phyloP scores from a whole-genome alignment of 1,140 invertebrate genomes.

The Tetragonula clypearis region DNA sequence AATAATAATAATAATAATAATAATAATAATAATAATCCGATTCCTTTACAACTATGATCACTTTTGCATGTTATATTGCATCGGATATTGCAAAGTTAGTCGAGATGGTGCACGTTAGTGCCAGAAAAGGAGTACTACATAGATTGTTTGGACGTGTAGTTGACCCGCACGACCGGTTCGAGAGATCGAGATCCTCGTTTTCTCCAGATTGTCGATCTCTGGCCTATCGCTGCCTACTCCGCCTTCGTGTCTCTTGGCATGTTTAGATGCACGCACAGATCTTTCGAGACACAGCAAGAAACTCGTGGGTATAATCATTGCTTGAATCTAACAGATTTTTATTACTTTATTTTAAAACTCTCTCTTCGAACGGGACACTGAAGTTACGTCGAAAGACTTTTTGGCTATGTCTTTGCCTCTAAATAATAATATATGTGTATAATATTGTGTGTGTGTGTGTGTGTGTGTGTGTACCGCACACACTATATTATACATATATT shows the following conservation, averaged over 20 bases:
- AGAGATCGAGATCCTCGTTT: slow-evolving; percentile 49
- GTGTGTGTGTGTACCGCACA: too few species aligned
- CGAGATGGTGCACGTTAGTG: background rate
- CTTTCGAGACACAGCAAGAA: slow-evolving; percentile 38
- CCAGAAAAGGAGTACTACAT: background rate
- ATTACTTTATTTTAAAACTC: background rate
- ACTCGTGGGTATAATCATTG: slow-evolving; percentile 1
- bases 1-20: background rate
- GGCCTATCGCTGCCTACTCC: slow-evolving; percentile 41
- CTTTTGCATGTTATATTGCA: too few species aligned
- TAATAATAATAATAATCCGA: background rate
- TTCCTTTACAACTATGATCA: background rate
- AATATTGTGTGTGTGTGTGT: too few species aligned
- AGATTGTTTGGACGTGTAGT: slow-evolving; percentile 6
- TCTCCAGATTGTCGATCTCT: slow-evolving; percentile 56
- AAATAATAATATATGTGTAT: too few species aligned
- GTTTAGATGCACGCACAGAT: slow-evolving; percentile 49
- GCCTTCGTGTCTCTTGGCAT: slow-evolving; percentile 41
- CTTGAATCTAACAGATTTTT: background rate
- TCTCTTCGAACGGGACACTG: background rate
- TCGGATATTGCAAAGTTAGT: background rate
- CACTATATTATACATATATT: too few species aligned
- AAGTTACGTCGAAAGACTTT: background rate
- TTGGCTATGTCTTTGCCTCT: background rate
- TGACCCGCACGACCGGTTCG: slow-evolving; percentile 20